Conservation (phyloP, 2,797 vertebrate genomes). For the Octomys mimax region DNA sequence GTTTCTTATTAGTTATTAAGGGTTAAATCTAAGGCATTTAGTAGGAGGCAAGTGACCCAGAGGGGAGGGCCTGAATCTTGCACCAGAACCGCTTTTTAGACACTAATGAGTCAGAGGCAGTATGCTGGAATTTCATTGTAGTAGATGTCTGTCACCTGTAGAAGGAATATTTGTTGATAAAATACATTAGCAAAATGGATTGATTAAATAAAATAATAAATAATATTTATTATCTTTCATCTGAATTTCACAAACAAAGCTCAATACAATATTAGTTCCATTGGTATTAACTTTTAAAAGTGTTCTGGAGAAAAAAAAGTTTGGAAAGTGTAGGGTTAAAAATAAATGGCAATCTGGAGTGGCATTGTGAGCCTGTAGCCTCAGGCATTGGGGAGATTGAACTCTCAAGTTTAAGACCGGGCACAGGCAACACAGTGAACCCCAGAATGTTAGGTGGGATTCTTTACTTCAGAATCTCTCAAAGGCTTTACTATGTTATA, state of each 20-base stretch:
- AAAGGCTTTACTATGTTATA: neutral
- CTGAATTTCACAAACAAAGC: neutral
- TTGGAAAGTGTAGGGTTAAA: conserved; percentile 28
- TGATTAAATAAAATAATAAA: conserved; percentile 52
- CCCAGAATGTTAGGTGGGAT: neutral
- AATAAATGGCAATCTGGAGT: neutral
- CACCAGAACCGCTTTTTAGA: conserved; percentile 7
- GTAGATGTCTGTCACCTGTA: neutral
- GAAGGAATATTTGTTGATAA: conserved; percentile 28
- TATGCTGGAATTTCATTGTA: conserved; percentile 30
- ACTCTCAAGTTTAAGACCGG: neutral
- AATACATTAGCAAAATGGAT: neutral
- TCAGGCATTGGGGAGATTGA: neutral
- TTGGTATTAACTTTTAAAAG: neutral
- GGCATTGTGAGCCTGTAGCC: neutral
- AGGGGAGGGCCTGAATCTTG: neutral
- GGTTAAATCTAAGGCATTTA: neutral
- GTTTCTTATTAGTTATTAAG: neutral
- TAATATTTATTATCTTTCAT: neutral
- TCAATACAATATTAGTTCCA: conserved; percentile 38
- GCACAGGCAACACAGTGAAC: neutral
- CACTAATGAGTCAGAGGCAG: neutral
- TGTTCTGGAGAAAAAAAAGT: neutral
- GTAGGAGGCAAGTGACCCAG: neutral
- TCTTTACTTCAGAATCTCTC: neutral